Percentiles rank a stretch among this genome's conserved stretches.
Conservation (phyloP, 2,888 invertebrate genomes). For the Temnothorax unifasciatus region DNA sequence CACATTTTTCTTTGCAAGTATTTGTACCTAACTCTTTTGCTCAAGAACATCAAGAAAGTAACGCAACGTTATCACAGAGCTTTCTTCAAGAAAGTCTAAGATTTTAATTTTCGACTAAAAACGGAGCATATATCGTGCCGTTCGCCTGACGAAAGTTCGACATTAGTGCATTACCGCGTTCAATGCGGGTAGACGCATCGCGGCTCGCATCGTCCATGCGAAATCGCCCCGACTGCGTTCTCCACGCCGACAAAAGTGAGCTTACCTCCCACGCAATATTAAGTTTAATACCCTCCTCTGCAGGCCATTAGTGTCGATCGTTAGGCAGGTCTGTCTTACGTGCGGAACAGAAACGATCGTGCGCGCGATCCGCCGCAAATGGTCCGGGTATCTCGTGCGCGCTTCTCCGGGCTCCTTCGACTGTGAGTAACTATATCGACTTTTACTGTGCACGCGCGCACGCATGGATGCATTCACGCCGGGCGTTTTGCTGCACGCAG, state of each 20-base stretch:
- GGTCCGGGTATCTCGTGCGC: conserved; percentile 35
- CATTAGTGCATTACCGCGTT: background rate
- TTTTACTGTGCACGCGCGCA: conserved; percentile 61
- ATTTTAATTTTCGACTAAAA: background rate
- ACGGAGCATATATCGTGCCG: too few relatives aligned
- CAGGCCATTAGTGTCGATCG: conserved; percentile 73
- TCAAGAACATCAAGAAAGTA: background rate
- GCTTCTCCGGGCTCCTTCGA: conserved; percentile 13
- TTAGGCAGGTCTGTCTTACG: conserved; percentile 65
- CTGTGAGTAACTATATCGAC: conserved; percentile 48
- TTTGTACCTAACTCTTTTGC: background rate
- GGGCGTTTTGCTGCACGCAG: conserved; percentile 53
- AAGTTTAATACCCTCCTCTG: conserved; percentile 67
- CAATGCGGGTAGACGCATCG: background rate
- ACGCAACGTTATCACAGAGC: background rate
- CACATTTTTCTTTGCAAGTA: background rate
- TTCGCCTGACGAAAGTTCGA: background rate
- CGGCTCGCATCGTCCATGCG: conserved; percentile 52
- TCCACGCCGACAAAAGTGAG: conserved; percentile 65
- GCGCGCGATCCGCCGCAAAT: conserved; percentile 51
- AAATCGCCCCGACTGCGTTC: conserved; percentile 66
- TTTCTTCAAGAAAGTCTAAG: background rate
- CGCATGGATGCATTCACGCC: conserved; percentile 56
- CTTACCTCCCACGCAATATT: conserved; percentile 66
- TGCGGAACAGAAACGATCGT: conserved; percentile 65